A percentile compares a stretch with the other conserved stretches of the same genome.
Conservation (phyloP, 53 echinoderm and acorn worm species). For the Apostichopus leukothele region DNA sequence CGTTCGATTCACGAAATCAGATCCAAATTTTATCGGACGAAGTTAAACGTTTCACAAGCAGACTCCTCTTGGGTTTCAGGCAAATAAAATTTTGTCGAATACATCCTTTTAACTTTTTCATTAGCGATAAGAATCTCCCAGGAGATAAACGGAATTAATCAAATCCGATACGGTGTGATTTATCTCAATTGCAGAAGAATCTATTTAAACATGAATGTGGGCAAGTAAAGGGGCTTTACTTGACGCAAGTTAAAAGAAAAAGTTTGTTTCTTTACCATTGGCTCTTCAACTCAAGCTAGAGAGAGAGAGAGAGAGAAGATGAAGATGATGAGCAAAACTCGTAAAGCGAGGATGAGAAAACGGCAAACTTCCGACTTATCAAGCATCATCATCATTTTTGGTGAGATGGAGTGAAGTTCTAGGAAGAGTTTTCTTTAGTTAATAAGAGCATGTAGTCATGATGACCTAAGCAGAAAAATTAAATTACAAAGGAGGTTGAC, state of each 20-base stretch:
- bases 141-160: conserved; percentile 50
- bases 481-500: too few species aligned
- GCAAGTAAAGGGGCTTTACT: not conserved
- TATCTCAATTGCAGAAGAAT: conserved; percentile 42
- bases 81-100: conserved; percentile 43
- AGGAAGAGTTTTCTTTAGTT: not conserved
- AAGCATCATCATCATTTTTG: not conserved
- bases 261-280: not conserved
- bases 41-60: conserved; percentile 47
- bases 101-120: conserved; percentile 46
- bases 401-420: not conserved
- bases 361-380: not conserved
- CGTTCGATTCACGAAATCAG: conserved; percentile 41
- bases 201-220: conserved; percentile 46
- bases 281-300: not conserved
- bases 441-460: too few species aligned
- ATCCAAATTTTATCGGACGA: conserved; percentile 28
- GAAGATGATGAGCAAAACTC: not conserved
- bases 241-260: not conserved
- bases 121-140: conserved; percentile 40
- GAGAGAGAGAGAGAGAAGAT: not conserved
- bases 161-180: conserved; percentile 51
- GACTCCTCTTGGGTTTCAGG: conserved; percentile 44
- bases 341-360: not conserved
- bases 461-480: too few species aligned